These are phyloP conservation scores for Neotoxoptera formosana DNA, from an alignment of 1,140 invertebrate genomes.

Conservation along the genomic window DNA sequence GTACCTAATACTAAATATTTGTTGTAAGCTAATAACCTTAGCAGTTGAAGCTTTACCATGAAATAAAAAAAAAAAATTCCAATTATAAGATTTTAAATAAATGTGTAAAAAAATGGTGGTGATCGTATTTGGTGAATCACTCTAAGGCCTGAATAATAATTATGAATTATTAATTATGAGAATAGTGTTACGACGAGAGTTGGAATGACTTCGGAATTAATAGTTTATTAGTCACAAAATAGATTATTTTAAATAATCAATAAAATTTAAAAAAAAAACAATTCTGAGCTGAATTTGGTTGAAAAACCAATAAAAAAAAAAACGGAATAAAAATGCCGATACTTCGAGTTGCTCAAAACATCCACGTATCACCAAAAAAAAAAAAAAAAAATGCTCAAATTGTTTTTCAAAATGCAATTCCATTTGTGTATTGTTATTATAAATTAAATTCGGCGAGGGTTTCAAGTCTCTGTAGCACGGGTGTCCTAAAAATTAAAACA, in stretches of 20 bases:
- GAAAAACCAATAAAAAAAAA: not conserved
- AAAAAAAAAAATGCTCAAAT: not conserved
- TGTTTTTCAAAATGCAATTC: not conserved
- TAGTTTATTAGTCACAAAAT: not conserved
- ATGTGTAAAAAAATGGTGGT: too few relatives aligned
- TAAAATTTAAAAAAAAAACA: not conserved
- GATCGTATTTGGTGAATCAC: too few relatives aligned
- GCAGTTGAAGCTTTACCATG: too few relatives aligned
- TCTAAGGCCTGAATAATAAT: too few relatives aligned
- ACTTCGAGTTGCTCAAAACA: not conserved
- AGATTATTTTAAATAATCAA: not conserved
- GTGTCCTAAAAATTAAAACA: not conserved
- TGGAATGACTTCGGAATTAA: not conserved
- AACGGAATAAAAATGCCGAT: not conserved
- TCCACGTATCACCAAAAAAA: not conserved
- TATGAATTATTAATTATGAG: too few relatives aligned
- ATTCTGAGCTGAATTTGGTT: not conserved
- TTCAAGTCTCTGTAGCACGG: not conserved
- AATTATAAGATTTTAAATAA: too few relatives aligned
- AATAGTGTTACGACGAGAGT: not conserved
- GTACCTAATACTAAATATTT: too few relatives aligned
- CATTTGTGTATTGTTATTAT: not conserved
- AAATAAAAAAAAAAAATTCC: too few relatives aligned
- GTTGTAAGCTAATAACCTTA: too few relatives aligned
- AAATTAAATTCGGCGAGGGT: not conserved